These are phyloP conservation scores for Eristalis arbustorum DNA, from an alignment of 2,888 invertebrate species.

Conservation along the genomic window DNA sequence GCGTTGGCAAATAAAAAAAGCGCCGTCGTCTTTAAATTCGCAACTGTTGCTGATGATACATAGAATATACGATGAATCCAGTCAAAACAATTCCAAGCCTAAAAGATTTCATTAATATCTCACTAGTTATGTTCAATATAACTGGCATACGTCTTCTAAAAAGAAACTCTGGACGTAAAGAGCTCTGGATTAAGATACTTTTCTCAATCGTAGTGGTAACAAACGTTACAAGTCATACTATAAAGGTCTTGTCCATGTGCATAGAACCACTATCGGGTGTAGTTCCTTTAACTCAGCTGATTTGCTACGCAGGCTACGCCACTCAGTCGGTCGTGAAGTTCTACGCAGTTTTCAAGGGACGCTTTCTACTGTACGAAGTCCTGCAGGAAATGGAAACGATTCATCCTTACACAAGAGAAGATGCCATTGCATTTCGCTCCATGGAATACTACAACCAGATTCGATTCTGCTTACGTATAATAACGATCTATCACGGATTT, in stretches of 20 bases:
- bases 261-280: constrained; percentile 11
- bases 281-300: constrained; percentile 33
- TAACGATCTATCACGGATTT: constrained; percentile 58
- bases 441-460: constrained; percentile 57
- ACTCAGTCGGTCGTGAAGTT: constrained; percentile 46
- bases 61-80: constrained; percentile 15
- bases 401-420: constrained; percentile 57
- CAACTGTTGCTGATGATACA: no score
- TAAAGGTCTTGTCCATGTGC: not conserved
- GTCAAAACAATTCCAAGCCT: not conserved
- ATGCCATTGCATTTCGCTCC: constrained; percentile 41
- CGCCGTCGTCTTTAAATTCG: not conserved
- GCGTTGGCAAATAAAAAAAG: no score
- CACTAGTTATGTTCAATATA: constrained; percentile 17
- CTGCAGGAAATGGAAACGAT: constrained; percentile 47
- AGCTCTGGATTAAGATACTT: not conserved
- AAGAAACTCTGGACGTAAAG: constrained; percentile 4
- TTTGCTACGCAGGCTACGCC: constrained; percentile 38
- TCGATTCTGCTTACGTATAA: constrained; percentile 26
- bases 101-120: constrained; percentile 50
- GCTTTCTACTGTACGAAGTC: constrained; percentile 25
- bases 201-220: not conserved
- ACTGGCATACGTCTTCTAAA: constrained; percentile 43
- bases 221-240: not conserved
- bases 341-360: constrained; percentile 34